phyloP scores from a whole-genome alignment of 2,888 invertebrate species.

The Embidobia sp. region DNA sequence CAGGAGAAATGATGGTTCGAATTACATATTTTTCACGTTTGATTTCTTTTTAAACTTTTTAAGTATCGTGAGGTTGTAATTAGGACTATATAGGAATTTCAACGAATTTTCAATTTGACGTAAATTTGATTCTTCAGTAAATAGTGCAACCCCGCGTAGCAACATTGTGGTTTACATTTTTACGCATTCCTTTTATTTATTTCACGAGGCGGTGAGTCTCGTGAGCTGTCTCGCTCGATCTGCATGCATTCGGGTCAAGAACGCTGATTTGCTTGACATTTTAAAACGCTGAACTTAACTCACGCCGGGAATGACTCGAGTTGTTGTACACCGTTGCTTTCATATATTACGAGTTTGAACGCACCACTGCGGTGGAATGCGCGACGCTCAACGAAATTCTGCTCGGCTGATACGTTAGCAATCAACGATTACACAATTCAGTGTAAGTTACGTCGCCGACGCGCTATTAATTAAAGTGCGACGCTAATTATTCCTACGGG shows the following conservation, averaged over 20 bases:
- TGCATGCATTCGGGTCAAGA: slow-evolving; percentile 76
- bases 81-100: too few species aligned
- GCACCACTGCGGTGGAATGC: slow-evolving; percentile 10
- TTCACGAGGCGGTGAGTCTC: slow-evolving; percentile 60
- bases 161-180: slow-evolving; percentile 39
- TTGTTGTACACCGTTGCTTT: slow-evolving; percentile 35
- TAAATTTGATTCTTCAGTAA: too few species aligned
- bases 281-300: slow-evolving; percentile 62
- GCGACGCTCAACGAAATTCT: slow-evolving; percentile 39
- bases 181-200: slow-evolving; percentile 52
- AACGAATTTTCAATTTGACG: too few species aligned
- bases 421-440: slow-evolving; percentile 47
- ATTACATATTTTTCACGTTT: too few species aligned
- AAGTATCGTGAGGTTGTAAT: too few species aligned
- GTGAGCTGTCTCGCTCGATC: slow-evolving; percentile 58
- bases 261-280: slow-evolving; percentile 71
- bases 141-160: too few species aligned
- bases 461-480: slow-evolving; percentile 22
- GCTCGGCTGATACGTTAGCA: slow-evolving; percentile 23
- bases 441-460: slow-evolving; percentile 16
- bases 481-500: slow-evolving; percentile 21
- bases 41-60: too few species aligned
- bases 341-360: slow-evolving; percentile 34
- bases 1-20: too few species aligned
- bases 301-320: slow-evolving; percentile 24